These are phyloP conservation scores for Odocoileus virginianus DNA, from an alignment of 2,113 vertebrate genomes.

Conservation along the genomic window DNA sequence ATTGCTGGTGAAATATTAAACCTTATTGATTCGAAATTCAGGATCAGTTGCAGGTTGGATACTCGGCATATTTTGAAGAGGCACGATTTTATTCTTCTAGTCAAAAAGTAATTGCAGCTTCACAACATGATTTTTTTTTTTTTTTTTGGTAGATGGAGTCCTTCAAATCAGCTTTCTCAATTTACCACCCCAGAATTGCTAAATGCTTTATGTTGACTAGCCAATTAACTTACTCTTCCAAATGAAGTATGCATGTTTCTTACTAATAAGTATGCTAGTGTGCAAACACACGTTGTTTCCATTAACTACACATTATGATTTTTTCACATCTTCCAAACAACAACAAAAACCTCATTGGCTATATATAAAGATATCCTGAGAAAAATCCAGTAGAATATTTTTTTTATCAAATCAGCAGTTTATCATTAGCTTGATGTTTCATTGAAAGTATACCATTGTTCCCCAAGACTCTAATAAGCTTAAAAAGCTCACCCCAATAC, in stretches of 20 bases:
- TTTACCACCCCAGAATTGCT: slow-evolving; percentile 43
- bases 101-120: slow-evolving; percentile 68
- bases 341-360: neutral
- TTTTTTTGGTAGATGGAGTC: neutral
- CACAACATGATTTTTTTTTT: slow-evolving; percentile 42
- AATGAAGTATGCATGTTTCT: slow-evolving; percentile 42
- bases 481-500: neutral
- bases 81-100: slow-evolving; percentile 69
- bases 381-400: neutral
- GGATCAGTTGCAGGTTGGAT: slow-evolving; percentile 71
- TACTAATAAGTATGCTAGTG: neutral
- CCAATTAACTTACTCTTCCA: slow-evolving; percentile 51
- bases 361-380: neutral
- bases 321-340: neutral
- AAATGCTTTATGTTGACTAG: slow-evolving; percentile 27
- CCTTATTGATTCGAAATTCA: slow-evolving; percentile 81
- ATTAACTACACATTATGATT: neutral
- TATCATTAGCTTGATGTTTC: neutral
- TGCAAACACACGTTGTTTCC: neutral
- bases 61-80: slow-evolving; percentile 73
- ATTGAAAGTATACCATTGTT: neutral
- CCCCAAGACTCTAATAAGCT: neutral
- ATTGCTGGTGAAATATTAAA: slow-evolving; percentile 83
- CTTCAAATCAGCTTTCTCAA: slow-evolving; percentile 58
- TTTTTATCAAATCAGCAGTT: neutral